Percentiles rank a stretch among this genome's conserved stretches.
phyloP scores from a whole-genome alignment of 2,113 vertebrate species.

The Bungarus multicinctus region DNA sequence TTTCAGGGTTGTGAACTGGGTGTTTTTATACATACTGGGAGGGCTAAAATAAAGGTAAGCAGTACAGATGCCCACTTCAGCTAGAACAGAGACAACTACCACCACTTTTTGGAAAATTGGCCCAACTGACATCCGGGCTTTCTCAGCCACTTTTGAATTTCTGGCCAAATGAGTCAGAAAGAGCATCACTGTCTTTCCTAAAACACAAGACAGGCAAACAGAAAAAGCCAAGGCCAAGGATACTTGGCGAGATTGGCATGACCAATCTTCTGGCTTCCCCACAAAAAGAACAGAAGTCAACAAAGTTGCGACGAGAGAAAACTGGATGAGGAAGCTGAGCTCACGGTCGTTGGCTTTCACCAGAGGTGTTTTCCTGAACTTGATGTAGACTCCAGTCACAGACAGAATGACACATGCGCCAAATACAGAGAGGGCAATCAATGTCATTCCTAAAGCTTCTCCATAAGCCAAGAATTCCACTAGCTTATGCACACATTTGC shows the following conservation, averaged over 20 bases:
- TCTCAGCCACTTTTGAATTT: slow-evolving; percentile 69
- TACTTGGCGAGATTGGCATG: slow-evolving; percentile 80
- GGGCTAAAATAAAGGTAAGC: slow-evolving; percentile 76
- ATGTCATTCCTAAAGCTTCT: slow-evolving; percentile 79
- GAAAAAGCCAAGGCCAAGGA: slow-evolving; percentile 78
- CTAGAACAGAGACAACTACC: slow-evolving; percentile 57
- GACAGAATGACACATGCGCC: slow-evolving; percentile 71
- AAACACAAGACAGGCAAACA: slow-evolving; percentile 76
- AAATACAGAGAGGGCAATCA: slow-evolving; percentile 78
- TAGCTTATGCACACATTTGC: slow-evolving; percentile 74
- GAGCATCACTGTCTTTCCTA: slow-evolving; percentile 78
- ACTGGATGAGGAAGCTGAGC: slow-evolving; percentile 77
- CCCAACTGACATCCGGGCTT: slow-evolving; percentile 61
- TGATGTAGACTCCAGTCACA: slow-evolving; percentile 70
- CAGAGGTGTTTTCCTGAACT: slow-evolving; percentile 70
- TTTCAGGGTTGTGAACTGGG: slow-evolving; percentile 78
- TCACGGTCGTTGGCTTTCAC: slow-evolving; percentile 72
- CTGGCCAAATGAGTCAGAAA: slow-evolving; percentile 78
- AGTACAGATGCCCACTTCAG: slow-evolving; percentile 67
- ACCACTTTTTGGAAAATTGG: slow-evolving; percentile 71
- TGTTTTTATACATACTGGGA: slow-evolving; percentile 77
- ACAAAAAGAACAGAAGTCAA: slow-evolving; percentile 79
- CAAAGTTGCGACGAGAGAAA: slow-evolving; percentile 76
- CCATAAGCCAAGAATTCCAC: slow-evolving; percentile 82
- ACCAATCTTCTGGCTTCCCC: slow-evolving; percentile 76